Evolutionary conservation across 2,888 invertebrate species (phyloP).

Genomic region (Mechanitis messenoides): DNA sequence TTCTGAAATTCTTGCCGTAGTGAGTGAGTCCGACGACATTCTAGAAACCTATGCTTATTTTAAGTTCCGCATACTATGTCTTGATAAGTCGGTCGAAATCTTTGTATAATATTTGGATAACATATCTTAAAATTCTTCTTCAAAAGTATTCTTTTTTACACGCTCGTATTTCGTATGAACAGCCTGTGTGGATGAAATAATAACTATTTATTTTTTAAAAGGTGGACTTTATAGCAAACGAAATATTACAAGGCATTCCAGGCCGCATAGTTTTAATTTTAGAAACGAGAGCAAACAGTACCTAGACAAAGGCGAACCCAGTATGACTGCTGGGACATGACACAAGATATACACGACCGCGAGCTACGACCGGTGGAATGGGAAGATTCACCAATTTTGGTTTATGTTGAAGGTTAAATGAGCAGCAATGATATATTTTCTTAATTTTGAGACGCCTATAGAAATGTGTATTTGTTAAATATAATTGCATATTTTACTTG

Average conservation of each 20-base stretch:
- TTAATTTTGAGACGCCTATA: too few relatives aligned
- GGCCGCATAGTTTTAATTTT: slow-evolving; percentile 73
- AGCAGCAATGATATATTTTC: background rate
- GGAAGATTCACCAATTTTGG: background rate
- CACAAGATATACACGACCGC: slow-evolving; percentile 24
- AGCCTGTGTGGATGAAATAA: slow-evolving; percentile 2
- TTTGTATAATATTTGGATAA: too few relatives aligned
- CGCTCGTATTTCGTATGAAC: too few relatives aligned
- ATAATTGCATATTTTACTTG: too few relatives aligned
- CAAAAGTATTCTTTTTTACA: background rate
- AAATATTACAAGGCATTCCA: slow-evolving; percentile 56
- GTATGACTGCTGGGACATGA: slow-evolving; percentile 34
- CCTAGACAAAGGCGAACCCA: slow-evolving; percentile 63
- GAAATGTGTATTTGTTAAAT: too few relatives aligned
- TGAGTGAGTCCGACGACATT: too few relatives aligned
- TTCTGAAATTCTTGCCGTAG: too few relatives aligned
- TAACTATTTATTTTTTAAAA: slow-evolving; percentile 24
- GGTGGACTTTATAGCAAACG: slow-evolving; percentile 35
- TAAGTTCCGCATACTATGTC: too few relatives aligned
- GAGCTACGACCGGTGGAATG: slow-evolving; percentile 6
- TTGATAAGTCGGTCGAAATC: too few relatives aligned
- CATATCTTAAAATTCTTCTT: too few relatives aligned
- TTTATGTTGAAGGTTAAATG: background rate
- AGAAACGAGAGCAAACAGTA: slow-evolving; percentile 70
- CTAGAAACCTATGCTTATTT: too few relatives aligned